Evolutionary conservation across 2,113 vertebrate genomes (phyloP).

Genomic region (Sceloporus tristichus): DNA sequence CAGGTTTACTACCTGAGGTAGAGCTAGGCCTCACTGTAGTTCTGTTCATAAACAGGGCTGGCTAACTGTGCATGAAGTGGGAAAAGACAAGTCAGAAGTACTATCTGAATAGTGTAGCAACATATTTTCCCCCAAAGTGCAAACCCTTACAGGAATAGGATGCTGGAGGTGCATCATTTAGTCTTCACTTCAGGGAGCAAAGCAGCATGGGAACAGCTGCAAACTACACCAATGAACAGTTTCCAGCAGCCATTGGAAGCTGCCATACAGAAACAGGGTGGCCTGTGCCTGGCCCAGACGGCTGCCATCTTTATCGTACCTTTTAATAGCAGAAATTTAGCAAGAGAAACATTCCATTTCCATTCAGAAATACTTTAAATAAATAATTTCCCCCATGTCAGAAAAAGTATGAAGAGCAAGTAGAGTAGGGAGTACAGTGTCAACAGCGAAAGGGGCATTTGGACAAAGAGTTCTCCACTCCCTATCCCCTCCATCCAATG

Average conservation of each 20-base stretch:
- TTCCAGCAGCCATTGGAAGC: neutral
- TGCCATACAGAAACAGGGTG: neutral
- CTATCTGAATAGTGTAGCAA: neutral
- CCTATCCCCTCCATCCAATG: too few relatives aligned
- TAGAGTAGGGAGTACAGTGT: too few relatives aligned
- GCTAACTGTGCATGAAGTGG: neutral
- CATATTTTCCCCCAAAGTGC: neutral
- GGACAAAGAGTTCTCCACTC: too few relatives aligned
- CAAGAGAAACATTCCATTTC: too few relatives aligned
- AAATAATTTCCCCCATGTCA: neutral
- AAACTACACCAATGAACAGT: neutral
- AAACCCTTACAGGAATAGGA: neutral
- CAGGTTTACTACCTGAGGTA: neutral
- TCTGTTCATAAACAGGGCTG: neutral
- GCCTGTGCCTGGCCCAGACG: neutral
- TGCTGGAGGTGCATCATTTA: neutral
- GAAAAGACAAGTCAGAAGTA: neutral
- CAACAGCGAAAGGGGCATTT: too few relatives aligned
- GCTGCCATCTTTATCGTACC: too few relatives aligned
- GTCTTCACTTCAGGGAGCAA: neutral
- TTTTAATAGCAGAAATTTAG: too few relatives aligned
- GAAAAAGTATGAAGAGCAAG: too few relatives aligned
- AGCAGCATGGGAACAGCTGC: neutral
- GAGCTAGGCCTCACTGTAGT: neutral
- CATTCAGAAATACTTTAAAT: too few relatives aligned